Conservation (phyloP, 92 coral and sea anemone species). For the Palythoa caribaeorum region DNA sequence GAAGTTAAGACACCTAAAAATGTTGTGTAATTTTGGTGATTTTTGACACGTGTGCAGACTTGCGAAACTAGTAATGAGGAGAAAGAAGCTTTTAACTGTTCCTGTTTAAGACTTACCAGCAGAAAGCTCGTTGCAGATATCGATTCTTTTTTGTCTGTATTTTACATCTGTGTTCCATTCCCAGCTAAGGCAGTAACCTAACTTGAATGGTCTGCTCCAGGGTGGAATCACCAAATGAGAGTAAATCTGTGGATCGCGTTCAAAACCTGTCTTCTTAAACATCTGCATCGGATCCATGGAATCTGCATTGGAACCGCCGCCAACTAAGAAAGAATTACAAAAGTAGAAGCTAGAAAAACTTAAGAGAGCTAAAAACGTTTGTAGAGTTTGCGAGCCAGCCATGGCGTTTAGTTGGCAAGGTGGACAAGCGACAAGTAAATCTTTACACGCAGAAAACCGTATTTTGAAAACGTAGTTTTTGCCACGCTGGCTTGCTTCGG, state of each 20-base stretch:
- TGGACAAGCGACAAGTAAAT: neutral
- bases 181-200: conserved; percentile 97
- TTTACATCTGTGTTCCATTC: conserved; percentile 98
- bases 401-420: neutral
- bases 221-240: conserved; percentile 97
- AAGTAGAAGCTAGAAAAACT: conserved; percentile 30
- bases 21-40: neutral
- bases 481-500: conserved; percentile 42
- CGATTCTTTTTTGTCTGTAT: conserved; percentile 86
- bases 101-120: conserved; percentile 67
- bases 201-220: conserved; percentile 95
- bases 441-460: conserved; percentile 33
- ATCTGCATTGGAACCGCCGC: conserved; percentile 42
- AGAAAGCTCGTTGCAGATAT: conserved; percentile 86
- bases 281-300: conserved; percentile 49
- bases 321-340: conserved; percentile 40
- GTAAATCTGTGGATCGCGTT: conserved; percentile 79
- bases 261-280: conserved; percentile 69
- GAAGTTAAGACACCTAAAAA: too few species aligned
- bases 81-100: neutral
- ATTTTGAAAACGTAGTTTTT: conserved; percentile 11
- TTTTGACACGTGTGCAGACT: conserved; percentile 33
- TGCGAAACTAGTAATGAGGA: neutral
- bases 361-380: conserved; percentile 32
- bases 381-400: conserved; percentile 22